Evolutionary conservation across 2,113 vertebrate genomes (phyloP).

Genomic region (Scomber scombrus): DNA sequence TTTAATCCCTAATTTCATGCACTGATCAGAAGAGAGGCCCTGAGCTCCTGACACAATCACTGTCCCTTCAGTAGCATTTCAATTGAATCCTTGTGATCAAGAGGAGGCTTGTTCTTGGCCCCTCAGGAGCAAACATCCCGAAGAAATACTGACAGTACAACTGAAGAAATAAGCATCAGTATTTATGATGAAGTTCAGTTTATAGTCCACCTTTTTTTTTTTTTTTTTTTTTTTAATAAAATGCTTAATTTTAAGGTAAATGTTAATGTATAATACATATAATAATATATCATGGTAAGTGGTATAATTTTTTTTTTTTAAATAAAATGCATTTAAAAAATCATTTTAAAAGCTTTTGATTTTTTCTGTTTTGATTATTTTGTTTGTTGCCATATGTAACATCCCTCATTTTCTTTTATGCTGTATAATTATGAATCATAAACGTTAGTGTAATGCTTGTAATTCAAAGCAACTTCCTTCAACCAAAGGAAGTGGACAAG

Average conservation of each 20-base stretch:
- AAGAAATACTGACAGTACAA: constrained; percentile 6
- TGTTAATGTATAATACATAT: not conserved
- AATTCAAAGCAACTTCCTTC: constrained; percentile 50
- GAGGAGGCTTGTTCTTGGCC: constrained; percentile 52
- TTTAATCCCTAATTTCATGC: constrained; percentile 87
- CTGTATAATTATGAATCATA: constrained; percentile 5
- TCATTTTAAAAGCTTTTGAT: not conserved
- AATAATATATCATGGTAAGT: not conserved
- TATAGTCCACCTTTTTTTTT: not conserved
- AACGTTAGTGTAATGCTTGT: constrained; percentile 26
- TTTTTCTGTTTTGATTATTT: not conserved
- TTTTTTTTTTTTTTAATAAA: constrained; percentile 5
- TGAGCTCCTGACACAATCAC: constrained; percentile 66
- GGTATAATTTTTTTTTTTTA: not conserved
- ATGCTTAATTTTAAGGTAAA: not conserved
- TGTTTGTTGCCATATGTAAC: not conserved
- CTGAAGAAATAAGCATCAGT: constrained; percentile 53
- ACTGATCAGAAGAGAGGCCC: constrained; percentile 79
- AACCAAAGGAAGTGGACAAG: constrained; percentile 51
- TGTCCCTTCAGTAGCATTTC: constrained; percentile 75
- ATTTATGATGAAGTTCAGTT: constrained; percentile 56
- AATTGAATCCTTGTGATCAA: constrained; percentile 76
- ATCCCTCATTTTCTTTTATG: not conserved
- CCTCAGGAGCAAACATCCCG: constrained; percentile 68
- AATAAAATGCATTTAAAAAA: not conserved